These are phyloP conservation scores for Anthopleura xanthogrammica DNA, from an alignment of 92 coral and sea anemone genomes.

Conservation along the genomic window DNA sequence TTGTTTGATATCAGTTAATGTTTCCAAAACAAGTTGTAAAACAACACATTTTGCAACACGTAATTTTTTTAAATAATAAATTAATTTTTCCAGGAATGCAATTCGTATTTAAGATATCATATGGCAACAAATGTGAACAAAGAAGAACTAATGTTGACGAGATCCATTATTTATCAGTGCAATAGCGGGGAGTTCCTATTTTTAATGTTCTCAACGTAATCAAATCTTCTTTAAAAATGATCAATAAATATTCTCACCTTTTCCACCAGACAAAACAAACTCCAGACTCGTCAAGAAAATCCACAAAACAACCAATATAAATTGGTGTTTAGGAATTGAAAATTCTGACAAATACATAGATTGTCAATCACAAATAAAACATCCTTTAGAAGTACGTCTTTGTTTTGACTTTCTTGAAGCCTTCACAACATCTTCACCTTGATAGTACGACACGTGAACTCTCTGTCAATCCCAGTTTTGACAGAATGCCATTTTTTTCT, in stretches of 20 bases:
- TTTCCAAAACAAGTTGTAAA: too few relatives aligned
- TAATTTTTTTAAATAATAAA: too few relatives aligned
- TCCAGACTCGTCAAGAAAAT: not conserved
- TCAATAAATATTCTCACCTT: not conserved
- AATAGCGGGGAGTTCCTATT: not conserved
- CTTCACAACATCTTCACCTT: not conserved
- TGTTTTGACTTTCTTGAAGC: not conserved
- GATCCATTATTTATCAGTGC: not conserved
- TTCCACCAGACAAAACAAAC: not conserved
- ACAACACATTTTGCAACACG: not conserved
- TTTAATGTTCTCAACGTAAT: not conserved
- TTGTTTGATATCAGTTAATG: too few relatives aligned
- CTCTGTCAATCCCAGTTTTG: not conserved
- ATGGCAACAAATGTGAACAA: not conserved
- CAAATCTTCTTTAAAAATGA: not conserved
- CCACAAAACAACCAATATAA: slow-evolving; percentile 15
- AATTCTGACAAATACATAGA: slow-evolving; percentile 10
- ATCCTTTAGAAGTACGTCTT: not conserved
- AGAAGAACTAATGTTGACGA: not conserved
- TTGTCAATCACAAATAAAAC: not conserved
- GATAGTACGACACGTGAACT: not conserved
- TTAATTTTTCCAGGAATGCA: too few relatives aligned
- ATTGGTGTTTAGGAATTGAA: slow-evolving; percentile 1
- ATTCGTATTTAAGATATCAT: not conserved
- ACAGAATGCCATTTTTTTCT: not conserved